phyloP scores from a whole-genome alignment of 2,888 invertebrate species.

The Aleiodes alternator region DNA sequence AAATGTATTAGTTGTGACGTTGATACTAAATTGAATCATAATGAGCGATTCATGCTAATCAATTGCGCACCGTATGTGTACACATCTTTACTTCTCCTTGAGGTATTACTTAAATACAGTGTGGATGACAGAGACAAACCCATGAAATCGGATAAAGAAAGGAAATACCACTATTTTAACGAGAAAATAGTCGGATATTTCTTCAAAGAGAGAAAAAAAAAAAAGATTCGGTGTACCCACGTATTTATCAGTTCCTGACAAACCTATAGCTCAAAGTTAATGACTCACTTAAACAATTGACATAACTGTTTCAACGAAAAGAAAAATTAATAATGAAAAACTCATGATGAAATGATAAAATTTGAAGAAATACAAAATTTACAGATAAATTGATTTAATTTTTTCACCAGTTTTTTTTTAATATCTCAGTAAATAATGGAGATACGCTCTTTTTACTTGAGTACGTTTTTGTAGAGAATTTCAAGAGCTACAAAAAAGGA shows the following conservation, averaged over 20 bases:
- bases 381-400: no score
- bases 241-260: constrained; percentile 49
- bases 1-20: constrained; percentile 4
- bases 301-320: background rate
- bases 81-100: constrained; percentile 1
- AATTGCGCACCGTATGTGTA: constrained; percentile 3
- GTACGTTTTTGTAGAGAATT: no score
- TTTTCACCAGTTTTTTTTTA: no score
- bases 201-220: background rate
- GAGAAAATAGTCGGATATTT: constrained; percentile 13
- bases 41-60: constrained; percentile 52
- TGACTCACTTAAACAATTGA: background rate
- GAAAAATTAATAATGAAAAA: background rate
- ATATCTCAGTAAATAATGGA: no score
- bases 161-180: constrained; percentile 2
- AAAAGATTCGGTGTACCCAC: background rate
- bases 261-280: constrained; percentile 45
- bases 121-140: background rate
- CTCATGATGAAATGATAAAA: no score
- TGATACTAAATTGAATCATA: constrained; percentile 47
- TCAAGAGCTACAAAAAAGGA: no score
- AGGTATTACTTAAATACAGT: background rate
- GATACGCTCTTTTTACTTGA: no score
- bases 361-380: no score
- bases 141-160: background rate